Conservation (phyloP, 2,888 invertebrate genomes). For the Trissolcus japonicus region DNA sequence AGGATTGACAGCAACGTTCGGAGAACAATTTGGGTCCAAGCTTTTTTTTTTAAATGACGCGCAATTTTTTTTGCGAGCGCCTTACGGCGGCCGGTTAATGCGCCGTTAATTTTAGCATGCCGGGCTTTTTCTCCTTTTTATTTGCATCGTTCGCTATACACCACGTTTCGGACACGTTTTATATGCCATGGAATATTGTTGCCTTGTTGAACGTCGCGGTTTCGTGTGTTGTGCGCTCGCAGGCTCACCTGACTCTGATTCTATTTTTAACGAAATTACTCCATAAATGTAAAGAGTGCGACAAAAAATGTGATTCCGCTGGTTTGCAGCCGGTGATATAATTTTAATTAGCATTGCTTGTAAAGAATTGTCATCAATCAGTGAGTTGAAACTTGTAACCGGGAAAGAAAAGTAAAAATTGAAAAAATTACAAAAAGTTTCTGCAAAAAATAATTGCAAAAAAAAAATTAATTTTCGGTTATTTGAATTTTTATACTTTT, state of each 20-base stretch:
- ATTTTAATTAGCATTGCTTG: too few species aligned
- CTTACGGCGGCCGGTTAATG: constrained; percentile 17
- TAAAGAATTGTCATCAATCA: too few species aligned
- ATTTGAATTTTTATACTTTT: too few species aligned
- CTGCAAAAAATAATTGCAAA: too few species aligned
- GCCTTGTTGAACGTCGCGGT: background rate
- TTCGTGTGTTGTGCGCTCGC: background rate
- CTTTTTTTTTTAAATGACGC: constrained; percentile 18
- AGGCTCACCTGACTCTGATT: constrained; percentile 30
- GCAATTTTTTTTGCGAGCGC: constrained; percentile 19
- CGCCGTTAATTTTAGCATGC: constrained; percentile 38
- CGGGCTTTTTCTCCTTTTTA: constrained; percentile 10
- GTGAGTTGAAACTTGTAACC: too few species aligned
- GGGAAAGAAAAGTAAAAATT: too few species aligned
- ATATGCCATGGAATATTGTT: background rate
- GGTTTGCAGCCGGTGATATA: too few species aligned
- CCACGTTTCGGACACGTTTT: constrained; percentile 5
- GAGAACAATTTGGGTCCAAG: background rate
- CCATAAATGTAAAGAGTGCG: constrained; percentile 40
- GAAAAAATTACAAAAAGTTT: too few species aligned
- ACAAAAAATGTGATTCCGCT: constrained; percentile 1
- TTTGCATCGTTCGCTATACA: background rate
- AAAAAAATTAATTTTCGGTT: too few species aligned
- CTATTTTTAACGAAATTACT: constrained; percentile 52
- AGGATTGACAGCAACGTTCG: background rate